Conservation (phyloP, 92 coral and sea anemone genomes). For the Actinernus sp. region DNA sequence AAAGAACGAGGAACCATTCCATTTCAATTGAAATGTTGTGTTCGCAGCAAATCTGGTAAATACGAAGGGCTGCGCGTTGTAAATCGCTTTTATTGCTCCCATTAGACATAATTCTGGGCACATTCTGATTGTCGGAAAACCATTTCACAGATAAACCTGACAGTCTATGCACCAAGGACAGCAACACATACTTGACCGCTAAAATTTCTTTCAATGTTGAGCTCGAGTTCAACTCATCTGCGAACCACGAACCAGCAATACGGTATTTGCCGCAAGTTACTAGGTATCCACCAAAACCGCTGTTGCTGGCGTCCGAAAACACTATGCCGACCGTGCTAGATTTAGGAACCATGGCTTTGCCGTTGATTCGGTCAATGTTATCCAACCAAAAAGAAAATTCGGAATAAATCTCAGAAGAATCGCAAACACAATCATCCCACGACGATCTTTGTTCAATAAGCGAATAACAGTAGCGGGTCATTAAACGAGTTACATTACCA, state of each 20-base stretch:
- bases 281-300: constrained; percentile 44
- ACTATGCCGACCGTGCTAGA: constrained; percentile 36
- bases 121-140: constrained; percentile 67
- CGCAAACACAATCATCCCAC: constrained; percentile 21
- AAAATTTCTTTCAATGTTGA: constrained; percentile 63
- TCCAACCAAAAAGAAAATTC: constrained; percentile 10
- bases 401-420: constrained; percentile 15
- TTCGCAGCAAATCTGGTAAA: constrained; percentile 28
- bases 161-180: constrained; percentile 41
- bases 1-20: constrained; percentile 58
- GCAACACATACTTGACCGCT: constrained; percentile 61
- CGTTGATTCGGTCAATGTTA: constrained; percentile 7
- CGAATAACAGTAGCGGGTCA: constrained; percentile 42
- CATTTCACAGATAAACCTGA: constrained; percentile 62
- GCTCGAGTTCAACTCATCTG: constrained; percentile 39
- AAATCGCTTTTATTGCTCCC: constrained; percentile 26
- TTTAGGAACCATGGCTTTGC: background rate
- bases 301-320: constrained; percentile 45
- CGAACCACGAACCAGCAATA: constrained; percentile 35
- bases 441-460: constrained; percentile 46
- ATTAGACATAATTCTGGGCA: constrained; percentile 30
- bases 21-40: constrained; percentile 39
- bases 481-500: constrained; percentile 42
- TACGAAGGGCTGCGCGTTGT: constrained; percentile 29
- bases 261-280: constrained; percentile 17